Percentiles rank a stretch among this genome's conserved stretches.
Conservation (phyloP, 2,113 vertebrate genomes). For the Dendropsophus ebraccatus region DNA sequence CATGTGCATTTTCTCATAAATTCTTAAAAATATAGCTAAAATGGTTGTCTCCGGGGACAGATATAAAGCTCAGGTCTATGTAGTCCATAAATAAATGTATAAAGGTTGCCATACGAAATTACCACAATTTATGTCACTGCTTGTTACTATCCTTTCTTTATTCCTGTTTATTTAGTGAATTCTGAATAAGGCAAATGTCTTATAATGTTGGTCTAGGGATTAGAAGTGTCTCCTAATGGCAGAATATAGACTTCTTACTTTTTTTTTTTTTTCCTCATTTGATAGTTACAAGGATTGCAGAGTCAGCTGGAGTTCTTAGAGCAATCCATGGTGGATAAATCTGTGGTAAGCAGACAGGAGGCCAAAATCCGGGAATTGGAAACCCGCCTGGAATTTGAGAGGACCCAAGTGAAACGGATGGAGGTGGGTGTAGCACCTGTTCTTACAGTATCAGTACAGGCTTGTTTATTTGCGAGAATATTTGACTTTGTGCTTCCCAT, state of each 20-base stretch:
- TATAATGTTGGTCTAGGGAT: background rate
- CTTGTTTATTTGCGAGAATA: too few species aligned
- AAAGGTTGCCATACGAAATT: background rate
- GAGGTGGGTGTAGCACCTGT: conserved; percentile 77
- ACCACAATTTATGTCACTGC: background rate
- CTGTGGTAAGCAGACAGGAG: conserved; percentile 92
- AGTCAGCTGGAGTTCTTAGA: conserved; percentile 96
- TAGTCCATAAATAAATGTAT: background rate
- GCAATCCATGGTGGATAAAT: conserved; percentile 98
- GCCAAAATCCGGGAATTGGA: conserved; percentile 95
- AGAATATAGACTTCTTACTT: background rate
- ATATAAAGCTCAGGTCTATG: background rate
- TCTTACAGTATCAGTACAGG: too few species aligned
- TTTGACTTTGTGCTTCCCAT: background rate
- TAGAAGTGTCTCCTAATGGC: background rate
- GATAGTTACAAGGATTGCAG: conserved; percentile 89
- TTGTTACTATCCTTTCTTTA: background rate
- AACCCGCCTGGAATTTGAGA: conserved; percentile 94
- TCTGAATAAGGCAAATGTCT: background rate
- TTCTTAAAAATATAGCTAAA: too few species aligned
- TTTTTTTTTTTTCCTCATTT: background rate
- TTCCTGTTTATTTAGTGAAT: background rate
- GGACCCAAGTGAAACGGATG: conserved; percentile 94
- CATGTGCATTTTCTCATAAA: too few species aligned
- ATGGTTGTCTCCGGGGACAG: too few species aligned